Percentiles rank a stretch among this genome's conserved stretches.
These are phyloP conservation scores for Choloepus didactylus DNA, from an alignment of 2,797 vertebrate genomes.

Conservation along the genomic window DNA sequence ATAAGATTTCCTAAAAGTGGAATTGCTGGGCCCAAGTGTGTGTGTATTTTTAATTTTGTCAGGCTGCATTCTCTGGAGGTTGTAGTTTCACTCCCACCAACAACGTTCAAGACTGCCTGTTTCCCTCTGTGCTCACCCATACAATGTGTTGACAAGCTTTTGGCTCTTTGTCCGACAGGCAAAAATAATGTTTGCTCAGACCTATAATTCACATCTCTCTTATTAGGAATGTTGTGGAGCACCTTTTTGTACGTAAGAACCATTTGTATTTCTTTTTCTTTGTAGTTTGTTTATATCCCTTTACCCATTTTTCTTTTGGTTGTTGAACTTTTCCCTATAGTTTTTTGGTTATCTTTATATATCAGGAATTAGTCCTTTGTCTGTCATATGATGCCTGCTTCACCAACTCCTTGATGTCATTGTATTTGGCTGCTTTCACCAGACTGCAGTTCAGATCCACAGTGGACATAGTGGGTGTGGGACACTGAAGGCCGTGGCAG, in stretches of 20 bases:
- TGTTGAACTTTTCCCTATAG: neutral
- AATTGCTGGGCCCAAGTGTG: neutral
- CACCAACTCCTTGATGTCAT: too few species aligned
- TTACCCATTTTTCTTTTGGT: slow-evolving; percentile 25
- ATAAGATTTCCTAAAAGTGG: slow-evolving; percentile 30
- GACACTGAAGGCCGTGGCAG: too few species aligned
- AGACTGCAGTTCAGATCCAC: too few species aligned
- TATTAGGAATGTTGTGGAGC: neutral
- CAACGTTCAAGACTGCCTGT: neutral
- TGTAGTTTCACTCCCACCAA: neutral
- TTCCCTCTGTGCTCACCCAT: neutral
- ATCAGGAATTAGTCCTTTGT: neutral
- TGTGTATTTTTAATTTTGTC: neutral
- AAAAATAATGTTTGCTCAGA: slow-evolving; percentile 18
- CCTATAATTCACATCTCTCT: neutral
- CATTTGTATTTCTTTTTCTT: slow-evolving; percentile 24
- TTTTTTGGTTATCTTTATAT: neutral
- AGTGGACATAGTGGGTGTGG: too few species aligned
- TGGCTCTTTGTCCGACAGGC: neutral
- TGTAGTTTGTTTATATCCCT: neutral
- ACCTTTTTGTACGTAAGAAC: neutral
- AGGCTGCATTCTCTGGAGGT: neutral
- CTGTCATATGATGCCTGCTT: neutral
- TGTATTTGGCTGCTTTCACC: too few species aligned
- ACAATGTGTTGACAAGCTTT: neutral